Conservation (phyloP, 1,140 invertebrate genomes). For the Zaprionus kolodkinae region DNA sequence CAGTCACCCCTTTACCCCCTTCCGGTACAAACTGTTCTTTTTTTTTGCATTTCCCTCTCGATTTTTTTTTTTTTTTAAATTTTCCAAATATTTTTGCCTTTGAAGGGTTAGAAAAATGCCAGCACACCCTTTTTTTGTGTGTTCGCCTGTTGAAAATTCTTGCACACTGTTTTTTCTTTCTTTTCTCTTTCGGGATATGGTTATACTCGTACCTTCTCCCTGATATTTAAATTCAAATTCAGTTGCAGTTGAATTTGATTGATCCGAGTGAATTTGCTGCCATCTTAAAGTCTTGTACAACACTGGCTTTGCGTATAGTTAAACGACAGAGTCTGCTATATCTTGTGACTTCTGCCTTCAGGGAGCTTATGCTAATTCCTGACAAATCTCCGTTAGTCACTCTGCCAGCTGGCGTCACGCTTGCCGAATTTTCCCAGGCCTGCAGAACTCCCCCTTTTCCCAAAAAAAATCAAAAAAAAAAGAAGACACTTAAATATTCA, state of each 20-base stretch:
- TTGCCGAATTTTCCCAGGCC: slow-evolving; percentile 67
- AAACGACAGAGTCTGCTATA: too few species aligned
- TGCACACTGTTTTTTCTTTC: slow-evolving; percentile 60
- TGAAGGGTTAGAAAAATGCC: slow-evolving; percentile 78
- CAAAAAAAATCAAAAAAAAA: slow-evolving; percentile 21
- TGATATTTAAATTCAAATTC: slow-evolving; percentile 80
- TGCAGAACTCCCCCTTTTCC: slow-evolving; percentile 8
- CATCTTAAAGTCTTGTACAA: slow-evolving; percentile 39
- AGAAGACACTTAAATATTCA: slow-evolving; percentile 72
- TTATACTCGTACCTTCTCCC: slow-evolving; percentile 48
- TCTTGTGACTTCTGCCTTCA: slow-evolving; percentile 2
- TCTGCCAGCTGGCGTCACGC: slow-evolving; percentile 53
- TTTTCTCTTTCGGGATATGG: slow-evolving; percentile 67
- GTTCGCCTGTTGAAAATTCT: slow-evolving; percentile 60
- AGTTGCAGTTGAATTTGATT: slow-evolving; percentile 72
- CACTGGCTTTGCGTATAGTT: slow-evolving; percentile 21
- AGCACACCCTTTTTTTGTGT: slow-evolving; percentile 46
- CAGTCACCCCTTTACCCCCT: slow-evolving; percentile 19
- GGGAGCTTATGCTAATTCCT: slow-evolving; percentile 38
- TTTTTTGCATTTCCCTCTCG: slow-evolving; percentile 35
- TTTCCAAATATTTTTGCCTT: slow-evolving; percentile 72
- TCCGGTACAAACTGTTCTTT: slow-evolving; percentile 8
- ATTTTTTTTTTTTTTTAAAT: slow-evolving; percentile 72
- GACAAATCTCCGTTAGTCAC: slow-evolving; percentile 17
- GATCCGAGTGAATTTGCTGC: slow-evolving; percentile 36